A percentile compares a stretch with the other conserved stretches of the same genome.
These are phyloP conservation scores for Gymnocypris eckloni DNA, from an alignment of 2,797 vertebrate species.

Conservation along the genomic window DNA sequence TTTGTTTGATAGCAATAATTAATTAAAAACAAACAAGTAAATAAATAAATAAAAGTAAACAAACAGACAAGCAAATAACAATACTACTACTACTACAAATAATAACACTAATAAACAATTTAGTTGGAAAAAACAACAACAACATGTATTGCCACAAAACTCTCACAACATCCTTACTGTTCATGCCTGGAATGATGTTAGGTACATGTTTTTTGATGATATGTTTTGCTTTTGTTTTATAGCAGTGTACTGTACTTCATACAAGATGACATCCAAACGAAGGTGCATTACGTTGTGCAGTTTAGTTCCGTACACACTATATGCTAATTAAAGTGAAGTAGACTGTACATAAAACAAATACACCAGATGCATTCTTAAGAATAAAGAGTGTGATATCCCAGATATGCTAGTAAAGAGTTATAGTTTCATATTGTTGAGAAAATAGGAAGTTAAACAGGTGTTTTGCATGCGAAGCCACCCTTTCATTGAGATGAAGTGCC, in stretches of 20 bases:
- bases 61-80: neutral
- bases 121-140: neutral
- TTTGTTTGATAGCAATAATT: neutral
- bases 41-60: neutral
- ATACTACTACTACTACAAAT: neutral
- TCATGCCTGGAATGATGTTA: neutral
- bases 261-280: neutral
- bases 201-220: neutral
- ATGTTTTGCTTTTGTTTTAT: neutral
- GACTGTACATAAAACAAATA: slow-evolving; percentile 3
- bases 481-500: slow-evolving; percentile 31
- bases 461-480: slow-evolving; percentile 32
- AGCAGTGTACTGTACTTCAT: neutral
- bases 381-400: neutral
- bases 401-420: slow-evolving; percentile 9
- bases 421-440: slow-evolving; percentile 17
- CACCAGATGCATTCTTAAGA: neutral
- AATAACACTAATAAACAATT: neutral
- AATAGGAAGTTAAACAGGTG: slow-evolving; percentile 11
- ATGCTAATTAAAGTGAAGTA: neutral
- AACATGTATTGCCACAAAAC: neutral
- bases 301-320: neutral
- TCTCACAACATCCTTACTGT: neutral
- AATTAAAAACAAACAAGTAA: neutral
- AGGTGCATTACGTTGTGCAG: neutral